Evolutionary conservation across 2,113 vertebrate species (phyloP).

Genomic region (Lota lota): DNA sequence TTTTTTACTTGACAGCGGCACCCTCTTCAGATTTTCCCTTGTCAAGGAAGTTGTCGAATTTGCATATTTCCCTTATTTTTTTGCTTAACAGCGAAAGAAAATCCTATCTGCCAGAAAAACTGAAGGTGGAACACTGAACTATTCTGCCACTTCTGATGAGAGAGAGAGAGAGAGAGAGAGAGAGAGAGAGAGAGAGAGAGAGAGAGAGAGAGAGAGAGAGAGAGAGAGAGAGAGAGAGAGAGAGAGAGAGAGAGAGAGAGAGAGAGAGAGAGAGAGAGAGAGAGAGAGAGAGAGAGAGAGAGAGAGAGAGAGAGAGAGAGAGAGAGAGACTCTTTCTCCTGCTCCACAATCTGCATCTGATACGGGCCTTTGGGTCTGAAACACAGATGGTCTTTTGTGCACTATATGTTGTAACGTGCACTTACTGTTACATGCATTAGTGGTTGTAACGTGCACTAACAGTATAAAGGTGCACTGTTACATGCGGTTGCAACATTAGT

Average conservation of each 20-base stretch:
- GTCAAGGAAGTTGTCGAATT: conserved; percentile 3
- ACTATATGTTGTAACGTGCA: no score
- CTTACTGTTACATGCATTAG: no score
- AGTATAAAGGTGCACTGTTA: no score
- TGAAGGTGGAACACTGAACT: background rate
- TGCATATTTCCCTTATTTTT: background rate
- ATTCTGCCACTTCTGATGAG: background rate
- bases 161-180: no score
- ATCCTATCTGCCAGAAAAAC: background rate
- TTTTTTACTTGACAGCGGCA: background rate
- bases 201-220: background rate
- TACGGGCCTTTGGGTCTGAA: conserved; percentile 15
- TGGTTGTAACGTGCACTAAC: no score
- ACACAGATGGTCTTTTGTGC: conserved; percentile 47
- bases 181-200: no score
- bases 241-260: no score
- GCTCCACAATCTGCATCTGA: conserved; percentile 17
- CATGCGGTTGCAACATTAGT: no score
- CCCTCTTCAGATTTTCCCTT: conserved; percentile 11
- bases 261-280: no score
- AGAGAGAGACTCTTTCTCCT: background rate
- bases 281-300: no score
- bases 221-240: no score
- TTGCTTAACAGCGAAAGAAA: conserved; percentile 3
- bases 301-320: no score